Conservation (phyloP, 1,140 invertebrate species). For the Panagrolaimus sp. region DNA sequence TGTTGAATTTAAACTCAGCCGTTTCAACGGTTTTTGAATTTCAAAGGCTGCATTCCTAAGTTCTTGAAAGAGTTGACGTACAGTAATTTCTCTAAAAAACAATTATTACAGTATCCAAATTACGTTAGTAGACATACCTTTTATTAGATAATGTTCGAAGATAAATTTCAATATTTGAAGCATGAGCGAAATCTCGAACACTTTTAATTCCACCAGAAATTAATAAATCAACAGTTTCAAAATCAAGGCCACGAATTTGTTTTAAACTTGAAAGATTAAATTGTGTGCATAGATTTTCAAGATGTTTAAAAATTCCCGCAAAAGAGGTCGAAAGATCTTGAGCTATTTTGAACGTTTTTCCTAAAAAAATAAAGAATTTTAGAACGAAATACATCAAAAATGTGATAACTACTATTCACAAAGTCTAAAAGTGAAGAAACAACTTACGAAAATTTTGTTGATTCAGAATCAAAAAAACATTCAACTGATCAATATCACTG, state of each 20-base stretch:
- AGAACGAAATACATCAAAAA: too few relatives aligned
- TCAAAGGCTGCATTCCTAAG: neutral
- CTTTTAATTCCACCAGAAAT: neutral
- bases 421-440: too few relatives aligned
- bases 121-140: slow-evolving; percentile 4
- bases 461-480: neutral
- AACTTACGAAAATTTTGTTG: neutral
- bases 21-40: neutral
- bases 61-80: neutral
- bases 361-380: too few relatives aligned
- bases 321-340: neutral
- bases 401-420: too few relatives aligned
- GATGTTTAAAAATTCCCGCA: neutral
- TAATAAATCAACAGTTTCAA: neutral
- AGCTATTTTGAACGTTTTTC: neutral
- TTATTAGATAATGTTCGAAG: neutral
- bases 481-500: neutral
- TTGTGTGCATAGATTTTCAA: slow-evolving; percentile 3
- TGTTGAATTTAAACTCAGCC: neutral
- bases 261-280: neutral
- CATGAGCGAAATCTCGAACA: neutral
- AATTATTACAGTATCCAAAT: neutral
- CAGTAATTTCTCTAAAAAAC: neutral
- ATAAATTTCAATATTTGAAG: neutral
- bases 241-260: neutral